phyloP scores from a whole-genome alignment of 1,140 invertebrate genomes.

The Drosophila sproati region DNA sequence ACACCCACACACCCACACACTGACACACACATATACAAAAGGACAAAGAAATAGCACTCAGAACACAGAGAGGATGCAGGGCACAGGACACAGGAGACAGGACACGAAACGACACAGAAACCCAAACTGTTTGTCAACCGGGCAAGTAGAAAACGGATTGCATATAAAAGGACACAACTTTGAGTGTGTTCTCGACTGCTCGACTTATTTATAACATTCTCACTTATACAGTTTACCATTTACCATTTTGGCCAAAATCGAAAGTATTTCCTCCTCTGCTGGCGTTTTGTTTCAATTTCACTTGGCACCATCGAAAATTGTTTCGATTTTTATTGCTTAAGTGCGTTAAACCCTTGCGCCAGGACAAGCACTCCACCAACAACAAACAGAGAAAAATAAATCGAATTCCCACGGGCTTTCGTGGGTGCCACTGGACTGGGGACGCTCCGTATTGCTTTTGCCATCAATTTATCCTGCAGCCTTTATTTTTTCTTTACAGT shows the following conservation, averaged over 20 bases:
- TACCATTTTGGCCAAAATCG: slow-evolving; percentile 49
- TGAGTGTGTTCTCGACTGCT: slow-evolving; percentile 40
- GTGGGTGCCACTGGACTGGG: slow-evolving; percentile 5
- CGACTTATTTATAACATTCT: slow-evolving; percentile 80
- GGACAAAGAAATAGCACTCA: slow-evolving; percentile 6
- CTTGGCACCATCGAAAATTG: slow-evolving; percentile 80
- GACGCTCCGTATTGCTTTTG: slow-evolving; percentile 59
- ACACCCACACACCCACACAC: slow-evolving; percentile 1
- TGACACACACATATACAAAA: slow-evolving; percentile 3
- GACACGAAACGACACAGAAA: slow-evolving; percentile 42
- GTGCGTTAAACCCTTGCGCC: slow-evolving; percentile 82
- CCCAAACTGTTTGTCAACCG: slow-evolving; percentile 74
- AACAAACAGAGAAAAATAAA: neutral
- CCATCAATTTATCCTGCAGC: slow-evolving; percentile 76
- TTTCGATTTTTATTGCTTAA: slow-evolving; percentile 84
- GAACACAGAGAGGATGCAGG: neutral
- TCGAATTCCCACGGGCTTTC: no score
- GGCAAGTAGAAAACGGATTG: slow-evolving; percentile 55
- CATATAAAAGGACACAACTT: slow-evolving; percentile 60
- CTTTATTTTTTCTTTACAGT: slow-evolving; percentile 45
- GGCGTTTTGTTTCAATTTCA: slow-evolving; percentile 81
- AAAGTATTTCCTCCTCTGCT: slow-evolving; percentile 57
- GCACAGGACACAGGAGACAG: slow-evolving; percentile 12
- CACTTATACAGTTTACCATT: slow-evolving; percentile 58
- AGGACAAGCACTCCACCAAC: slow-evolving; percentile 56